These are phyloP conservation scores for Nephrocerus scutellatus DNA, from an alignment of 2,888 invertebrate genomes.

Conservation along the genomic window DNA sequence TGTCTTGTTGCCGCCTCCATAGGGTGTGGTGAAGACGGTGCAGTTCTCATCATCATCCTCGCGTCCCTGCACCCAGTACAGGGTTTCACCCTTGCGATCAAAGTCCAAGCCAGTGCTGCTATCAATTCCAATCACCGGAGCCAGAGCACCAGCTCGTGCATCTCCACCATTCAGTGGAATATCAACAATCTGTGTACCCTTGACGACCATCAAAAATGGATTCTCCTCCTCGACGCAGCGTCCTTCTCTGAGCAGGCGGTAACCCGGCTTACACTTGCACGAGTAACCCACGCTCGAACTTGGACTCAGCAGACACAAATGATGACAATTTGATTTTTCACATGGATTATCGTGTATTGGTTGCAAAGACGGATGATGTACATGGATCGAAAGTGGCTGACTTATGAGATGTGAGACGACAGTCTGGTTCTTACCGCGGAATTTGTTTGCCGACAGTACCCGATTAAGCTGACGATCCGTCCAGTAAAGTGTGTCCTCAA, in stretches of 20 bases:
- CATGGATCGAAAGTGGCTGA: conserved; percentile 91
- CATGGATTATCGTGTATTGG: conserved; percentile 76
- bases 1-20: conserved; percentile 76
- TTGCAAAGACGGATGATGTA: conserved; percentile 91
- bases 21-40: conserved; percentile 76
- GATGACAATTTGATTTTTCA: conserved; percentile 66
- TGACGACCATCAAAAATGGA: conserved; percentile 83
- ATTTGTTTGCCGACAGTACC: conserved; percentile 86
- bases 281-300: conserved; percentile 61
- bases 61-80: conserved; percentile 83
- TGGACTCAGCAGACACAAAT: conserved; percentile 87
- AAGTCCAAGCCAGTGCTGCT: conserved; percentile 87
- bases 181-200: conserved; percentile 83
- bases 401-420: conserved; percentile 91
- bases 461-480: conserved; percentile 90
- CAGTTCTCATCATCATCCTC: conserved; percentile 76
- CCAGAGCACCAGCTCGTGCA: conserved; percentile 68
- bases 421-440: conserved; percentile 82
- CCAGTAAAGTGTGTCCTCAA: conserved; percentile 96
- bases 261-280: conserved; percentile 91
- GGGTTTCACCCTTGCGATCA: conserved; percentile 73
- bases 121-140: conserved; percentile 81
- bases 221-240: conserved; percentile 77
- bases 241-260: conserved; percentile 58
- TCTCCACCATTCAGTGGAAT: conserved; percentile 70